Base-by-base conservation (phyloP, 1,140 invertebrate species). In the Procambarus clarkii region DNA sequence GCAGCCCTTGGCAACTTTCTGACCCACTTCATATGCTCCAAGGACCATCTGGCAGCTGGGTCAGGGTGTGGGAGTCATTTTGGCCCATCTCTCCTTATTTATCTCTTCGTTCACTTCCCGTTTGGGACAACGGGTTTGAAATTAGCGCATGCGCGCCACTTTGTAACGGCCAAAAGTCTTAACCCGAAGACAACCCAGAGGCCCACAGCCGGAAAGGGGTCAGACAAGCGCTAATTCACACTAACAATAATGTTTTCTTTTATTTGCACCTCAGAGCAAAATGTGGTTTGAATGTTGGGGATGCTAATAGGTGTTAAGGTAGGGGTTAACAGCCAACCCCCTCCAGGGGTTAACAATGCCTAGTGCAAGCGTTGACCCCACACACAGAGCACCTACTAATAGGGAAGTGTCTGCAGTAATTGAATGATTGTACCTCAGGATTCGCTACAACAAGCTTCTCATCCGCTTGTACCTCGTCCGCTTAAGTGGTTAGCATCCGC, bases 401-500 rank as follows among this genome's bases (percentile, higher is more conserved):
- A 74, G 69, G 69, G 69, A 74, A 74, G 69, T 74, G 69, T 74
- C 69, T 24, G 69, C 69, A 74, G 69, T 34, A 74, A 74, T 24
- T 74, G 69, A 34, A 74, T 74, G 69, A 74, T 74, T 74, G 69
- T 74, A 34, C 69, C 69, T 74, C 69, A 74, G n/a, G 69, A 74
- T 21, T 74, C 69, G 69, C 69, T 74, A 74, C 69, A 74, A 74
- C 69, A 74, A 74, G n/a, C 69, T 74, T 74, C 69, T 74, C 69
- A 74, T 74, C 69, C 69, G 69, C 69, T 34, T 74, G 69, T 74
- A 74, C 69, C 69, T 74, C 34, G 69, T 74, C 69, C n/a, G 5
- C 11, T 74, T 74, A 74, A 74, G n/a, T 74, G 69, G 69, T 74
- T 34, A n/a, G 69, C 69, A 74, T 74, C 69, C 69, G 69, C 69